Percentiles rank a stretch among this genome's conserved stretches.
phyloP scores from a whole-genome alignment of 2,113 vertebrate species.

The Rhynchomys soricoides region DNA sequence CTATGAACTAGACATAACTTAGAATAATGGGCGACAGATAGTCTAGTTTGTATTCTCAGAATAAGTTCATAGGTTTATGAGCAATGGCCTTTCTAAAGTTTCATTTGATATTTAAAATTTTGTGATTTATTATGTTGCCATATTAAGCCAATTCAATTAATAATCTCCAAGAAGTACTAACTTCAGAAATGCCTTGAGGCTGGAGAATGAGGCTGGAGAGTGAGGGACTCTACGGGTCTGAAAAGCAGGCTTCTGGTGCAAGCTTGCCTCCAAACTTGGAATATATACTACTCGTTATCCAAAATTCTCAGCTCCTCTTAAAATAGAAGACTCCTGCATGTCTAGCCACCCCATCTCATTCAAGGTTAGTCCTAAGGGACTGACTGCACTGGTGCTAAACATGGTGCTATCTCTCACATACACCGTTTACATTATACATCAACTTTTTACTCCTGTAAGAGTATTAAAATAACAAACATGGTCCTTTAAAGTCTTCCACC shows the following conservation, averaged over 20 bases:
- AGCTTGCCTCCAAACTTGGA: constrained; percentile 50
- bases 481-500: constrained; percentile 81
- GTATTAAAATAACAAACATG: constrained; percentile 79
- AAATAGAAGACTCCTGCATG: constrained; percentile 51
- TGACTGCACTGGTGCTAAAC: constrained; percentile 47
- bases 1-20: constrained; percentile 15
- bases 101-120: constrained; percentile 75
- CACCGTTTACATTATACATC: constrained; percentile 56
- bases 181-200: constrained; percentile 70
- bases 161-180: constrained; percentile 29
- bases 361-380: constrained; percentile 53
- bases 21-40: background rate
- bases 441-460: constrained; percentile 62
- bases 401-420: background rate
- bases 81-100: constrained; percentile 56
- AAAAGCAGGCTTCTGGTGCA: constrained; percentile 39
- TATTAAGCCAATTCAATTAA: constrained; percentile 67
- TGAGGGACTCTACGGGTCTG: constrained; percentile 45
- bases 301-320: constrained; percentile 46
- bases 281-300: background rate
- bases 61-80: constrained; percentile 28
- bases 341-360: constrained; percentile 73
- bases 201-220: constrained; percentile 61
- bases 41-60: constrained; percentile 50
- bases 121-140: constrained; percentile 61